Evolutionary conservation across 2,797 vertebrate genomes (phyloP).

Genomic region (Phataginus tetradactyla): DNA sequence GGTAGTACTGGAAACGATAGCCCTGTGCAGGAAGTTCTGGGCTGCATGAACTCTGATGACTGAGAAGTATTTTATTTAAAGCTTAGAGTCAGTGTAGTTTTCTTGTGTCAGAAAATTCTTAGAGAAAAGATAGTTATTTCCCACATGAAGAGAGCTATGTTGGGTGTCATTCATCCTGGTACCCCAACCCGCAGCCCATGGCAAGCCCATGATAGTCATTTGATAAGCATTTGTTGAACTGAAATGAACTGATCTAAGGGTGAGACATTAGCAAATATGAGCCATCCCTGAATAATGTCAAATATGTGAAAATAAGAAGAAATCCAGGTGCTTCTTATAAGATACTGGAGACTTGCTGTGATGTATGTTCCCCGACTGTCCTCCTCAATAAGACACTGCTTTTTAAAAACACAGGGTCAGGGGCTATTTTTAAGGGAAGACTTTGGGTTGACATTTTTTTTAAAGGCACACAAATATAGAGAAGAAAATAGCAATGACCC

Average conservation of each 20-base stretch:
- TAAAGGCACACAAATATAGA: background rate
- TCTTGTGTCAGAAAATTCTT: conserved; percentile 33
- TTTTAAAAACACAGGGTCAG: conserved; percentile 6
- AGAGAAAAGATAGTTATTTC: background rate
- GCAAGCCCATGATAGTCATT: background rate
- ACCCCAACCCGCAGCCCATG: background rate
- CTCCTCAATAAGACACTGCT: background rate
- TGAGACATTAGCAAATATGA: background rate
- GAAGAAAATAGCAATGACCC: conserved; percentile 14
- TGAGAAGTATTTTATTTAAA: conserved; percentile 57
- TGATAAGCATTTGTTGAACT: background rate
- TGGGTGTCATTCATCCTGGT: background rate
- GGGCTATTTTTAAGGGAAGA: conserved; percentile 34
- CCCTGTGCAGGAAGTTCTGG: background rate
- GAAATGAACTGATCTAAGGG: conserved; percentile 28
- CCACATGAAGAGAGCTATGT: background rate
- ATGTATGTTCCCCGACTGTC: background rate
- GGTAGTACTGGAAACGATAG: background rate
- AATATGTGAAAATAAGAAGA: conserved; percentile 31
- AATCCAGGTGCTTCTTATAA: background rate
- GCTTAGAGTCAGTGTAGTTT: background rate
- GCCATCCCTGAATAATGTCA: background rate
- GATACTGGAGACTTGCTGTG: background rate
- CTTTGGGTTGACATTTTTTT: background rate
- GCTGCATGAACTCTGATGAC: background rate